A percentile compares a stretch with the other conserved stretches of the same genome.
Conservation (phyloP, 2,888 invertebrate genomes). For the Gerris lacustris region DNA sequence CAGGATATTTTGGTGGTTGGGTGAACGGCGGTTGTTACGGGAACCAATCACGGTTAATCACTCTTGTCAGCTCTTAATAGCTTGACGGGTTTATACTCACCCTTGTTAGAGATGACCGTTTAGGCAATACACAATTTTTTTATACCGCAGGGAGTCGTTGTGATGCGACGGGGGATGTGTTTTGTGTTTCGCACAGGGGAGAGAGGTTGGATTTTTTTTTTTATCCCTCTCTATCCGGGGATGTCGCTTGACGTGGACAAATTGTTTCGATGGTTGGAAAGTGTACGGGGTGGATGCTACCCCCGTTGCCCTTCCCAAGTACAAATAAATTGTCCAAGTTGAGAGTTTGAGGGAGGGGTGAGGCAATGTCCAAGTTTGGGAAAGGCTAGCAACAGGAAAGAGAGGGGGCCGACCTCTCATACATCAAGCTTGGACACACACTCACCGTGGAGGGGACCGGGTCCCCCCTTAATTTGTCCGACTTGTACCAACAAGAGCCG, state of each 20-base stretch:
- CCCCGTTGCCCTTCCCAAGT: not conserved
- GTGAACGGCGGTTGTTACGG: too few species aligned
- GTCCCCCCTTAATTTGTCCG: not conserved
- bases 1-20: too few species aligned
- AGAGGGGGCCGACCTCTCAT: not conserved
- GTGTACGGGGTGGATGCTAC: not conserved
- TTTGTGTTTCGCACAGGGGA: too few species aligned
- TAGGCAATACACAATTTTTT: too few species aligned
- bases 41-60: too few species aligned
- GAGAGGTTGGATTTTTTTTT: too few species aligned
- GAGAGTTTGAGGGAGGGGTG: not conserved
- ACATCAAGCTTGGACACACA: slow-evolving; percentile 3
- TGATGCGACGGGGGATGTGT: too few species aligned
- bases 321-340: slow-evolving; percentile 5
- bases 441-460: not conserved
- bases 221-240: too few species aligned
- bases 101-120: too few species aligned
- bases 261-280: not conserved
- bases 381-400: not conserved
- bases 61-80: too few species aligned
- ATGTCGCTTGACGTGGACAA: not conserved
- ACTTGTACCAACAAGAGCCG: slow-evolving; percentile 5
- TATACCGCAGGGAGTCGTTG: too few species aligned
- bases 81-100: too few species aligned
- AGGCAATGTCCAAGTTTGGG: not conserved